These are phyloP conservation scores for Sebastes elongatus DNA, from an alignment of 2,797 vertebrate genomes.

Conservation along the genomic window DNA sequence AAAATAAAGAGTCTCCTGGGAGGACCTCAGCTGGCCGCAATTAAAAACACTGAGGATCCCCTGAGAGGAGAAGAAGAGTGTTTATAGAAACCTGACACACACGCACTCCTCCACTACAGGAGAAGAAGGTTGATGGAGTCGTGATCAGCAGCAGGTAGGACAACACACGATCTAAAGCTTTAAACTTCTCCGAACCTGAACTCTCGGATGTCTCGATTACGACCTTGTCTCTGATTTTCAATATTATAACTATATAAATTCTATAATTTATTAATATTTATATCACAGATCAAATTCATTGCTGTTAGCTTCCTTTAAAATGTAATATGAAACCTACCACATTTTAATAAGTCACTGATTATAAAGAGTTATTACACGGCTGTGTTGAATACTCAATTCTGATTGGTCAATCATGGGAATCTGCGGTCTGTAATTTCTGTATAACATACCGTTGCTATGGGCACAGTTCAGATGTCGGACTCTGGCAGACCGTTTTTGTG, in stretches of 20 bases:
- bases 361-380: not conserved
- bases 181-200: not conserved
- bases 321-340: not conserved
- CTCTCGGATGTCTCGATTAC: not conserved
- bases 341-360: not conserved
- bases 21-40: conserved; percentile 58
- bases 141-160: conserved; percentile 21
- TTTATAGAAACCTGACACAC: conserved; percentile 34
- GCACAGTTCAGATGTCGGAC: no score
- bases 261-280: not conserved
- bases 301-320: not conserved
- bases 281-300: not conserved
- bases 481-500: no score
- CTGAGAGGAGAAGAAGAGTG: conserved; percentile 25
- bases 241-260: not conserved
- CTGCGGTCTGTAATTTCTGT: no score
- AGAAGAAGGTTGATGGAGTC: conserved; percentile 4
- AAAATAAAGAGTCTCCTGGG: not conserved
- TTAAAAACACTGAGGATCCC: conserved; percentile 41
- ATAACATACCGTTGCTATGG: no score
- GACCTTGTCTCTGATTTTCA: not conserved
- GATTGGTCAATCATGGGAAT: no score
- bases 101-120: not conserved
- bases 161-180: not conserved
- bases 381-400: no score